Evolutionary conservation across 2,888 invertebrate species (phyloP), one percentile per base, ranked within the genome.

Genomic region (Diaphora mendica): DNA sequence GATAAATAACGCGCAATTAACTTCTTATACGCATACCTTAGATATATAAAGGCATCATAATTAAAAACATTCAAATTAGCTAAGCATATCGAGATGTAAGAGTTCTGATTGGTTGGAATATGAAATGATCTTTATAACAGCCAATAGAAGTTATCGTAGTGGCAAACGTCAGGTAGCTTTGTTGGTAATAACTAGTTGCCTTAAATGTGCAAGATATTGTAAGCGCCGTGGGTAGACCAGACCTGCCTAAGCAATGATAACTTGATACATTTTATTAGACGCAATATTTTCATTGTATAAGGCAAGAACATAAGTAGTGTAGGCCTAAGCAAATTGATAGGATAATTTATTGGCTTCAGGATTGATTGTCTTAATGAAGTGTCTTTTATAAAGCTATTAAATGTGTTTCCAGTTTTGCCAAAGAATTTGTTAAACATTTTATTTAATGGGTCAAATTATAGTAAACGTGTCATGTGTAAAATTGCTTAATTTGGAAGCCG

Each of bases 121-220:
- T 67, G 66, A 51, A 62, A 62, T 70, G 23, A 39, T 72, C 66
- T 55, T 26, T 15, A 0, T 66, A 68, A 70, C 72, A 71, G 51
- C 85, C 81, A 85, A 82, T 82, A 68, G 70, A 64, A 75, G 72
- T 67, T 4, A 33, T 68, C n/a, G 11, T 67, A 51, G 33, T 44
- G 68, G 70, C 69, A 39, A 62, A 70, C 72, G 75, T 70, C 75
- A 68, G 71, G 71, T 69, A 73, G 33, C 67, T 78, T 75, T 77
- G 79, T 80, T 82, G 71, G 76, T 77, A 77, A 70, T 79, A 80
- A 81, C 84, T 70, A 78, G 84, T 84, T 85, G 65, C 85, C 85
- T 35, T 85, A 85, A 83, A 85, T 72, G 85, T 81, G 66, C 76
- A 79, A 76, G 79, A 79, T 71, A 77, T 75, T 75, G 70, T 71